These are phyloP conservation scores for Notocelia uddmanniana DNA, from an alignment of 2,888 invertebrate species.

Conservation along the genomic window DNA sequence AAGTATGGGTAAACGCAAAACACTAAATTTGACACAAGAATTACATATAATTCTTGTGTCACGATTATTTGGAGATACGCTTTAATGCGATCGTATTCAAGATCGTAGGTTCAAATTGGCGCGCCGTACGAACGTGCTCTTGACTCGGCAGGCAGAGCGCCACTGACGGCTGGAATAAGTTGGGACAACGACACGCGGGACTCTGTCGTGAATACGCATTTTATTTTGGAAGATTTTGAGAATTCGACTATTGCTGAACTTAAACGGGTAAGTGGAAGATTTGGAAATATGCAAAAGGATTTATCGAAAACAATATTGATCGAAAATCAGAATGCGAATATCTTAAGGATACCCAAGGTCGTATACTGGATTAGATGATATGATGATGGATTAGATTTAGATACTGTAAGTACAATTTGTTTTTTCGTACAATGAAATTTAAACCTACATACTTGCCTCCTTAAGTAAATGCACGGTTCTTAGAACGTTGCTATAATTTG, in stretches of 20 bases:
- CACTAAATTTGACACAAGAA: slow-evolving; percentile 39
- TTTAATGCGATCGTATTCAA: slow-evolving; percentile 69
- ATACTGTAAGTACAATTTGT: background rate
- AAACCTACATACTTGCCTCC: background rate
- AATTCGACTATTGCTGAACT: slow-evolving; percentile 20
- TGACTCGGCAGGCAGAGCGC: slow-evolving; percentile 69
- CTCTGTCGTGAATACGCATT: slow-evolving; percentile 42
- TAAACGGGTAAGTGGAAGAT: too few relatives aligned
- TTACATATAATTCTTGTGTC: slow-evolving; percentile 34
- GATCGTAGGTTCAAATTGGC: slow-evolving; percentile 62
- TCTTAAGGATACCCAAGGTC: too few relatives aligned
- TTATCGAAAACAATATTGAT: too few relatives aligned
- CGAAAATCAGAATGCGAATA: too few relatives aligned
- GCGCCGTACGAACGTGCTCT: slow-evolving; percentile 60
- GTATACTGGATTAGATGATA: too few relatives aligned
- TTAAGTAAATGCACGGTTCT: background rate
- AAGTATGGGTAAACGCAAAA: slow-evolving; percentile 44
- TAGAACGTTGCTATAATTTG: background rate
- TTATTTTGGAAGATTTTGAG: slow-evolving; percentile 30
- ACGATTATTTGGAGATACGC: slow-evolving; percentile 32
- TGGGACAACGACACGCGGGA: slow-evolving; percentile 47
- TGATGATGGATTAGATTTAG: too few relatives aligned
- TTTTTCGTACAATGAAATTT: background rate
- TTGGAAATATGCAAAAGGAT: too few relatives aligned
- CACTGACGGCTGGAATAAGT: slow-evolving; percentile 61